Conservation (phyloP, 2,113 vertebrate genomes). For the Pseudonaja textilis region DNA sequence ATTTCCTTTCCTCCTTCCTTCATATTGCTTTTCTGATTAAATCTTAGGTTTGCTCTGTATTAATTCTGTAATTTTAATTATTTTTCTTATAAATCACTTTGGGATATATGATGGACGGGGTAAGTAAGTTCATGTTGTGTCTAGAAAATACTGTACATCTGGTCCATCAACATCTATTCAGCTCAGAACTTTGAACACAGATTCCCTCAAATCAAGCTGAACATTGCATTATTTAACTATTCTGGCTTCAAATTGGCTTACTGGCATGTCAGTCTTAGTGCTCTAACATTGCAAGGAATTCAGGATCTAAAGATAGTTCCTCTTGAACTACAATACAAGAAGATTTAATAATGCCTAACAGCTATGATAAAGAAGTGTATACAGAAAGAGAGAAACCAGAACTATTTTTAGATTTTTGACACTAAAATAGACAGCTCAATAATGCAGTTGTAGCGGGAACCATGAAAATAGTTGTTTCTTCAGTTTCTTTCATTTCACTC, state of each 20-base stretch:
- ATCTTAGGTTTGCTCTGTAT: background rate
- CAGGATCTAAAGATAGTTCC: slow-evolving; percentile 18
- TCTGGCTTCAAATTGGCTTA: background rate
- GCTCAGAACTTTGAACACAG: background rate
- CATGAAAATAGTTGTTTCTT: slow-evolving; percentile 56
- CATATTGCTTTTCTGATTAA: background rate
- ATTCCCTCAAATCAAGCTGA: no score
- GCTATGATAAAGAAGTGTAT: slow-evolving; percentile 10
- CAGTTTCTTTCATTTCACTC: slow-evolving; percentile 50
- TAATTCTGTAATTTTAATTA: background rate
- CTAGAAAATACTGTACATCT: background rate
- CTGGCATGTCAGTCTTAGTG: background rate
- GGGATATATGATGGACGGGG: background rate
- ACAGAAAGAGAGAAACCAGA: slow-evolving; percentile 23
- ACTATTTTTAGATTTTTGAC: slow-evolving; percentile 49
- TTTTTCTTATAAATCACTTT: background rate
- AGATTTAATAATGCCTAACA: slow-evolving; percentile 41
- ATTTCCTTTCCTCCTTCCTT: background rate
- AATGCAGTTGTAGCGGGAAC: slow-evolving; percentile 5
- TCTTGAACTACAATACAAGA: slow-evolving; percentile 27
- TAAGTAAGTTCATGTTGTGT: background rate
- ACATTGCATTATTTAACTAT: background rate
- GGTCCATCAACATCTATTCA: background rate
- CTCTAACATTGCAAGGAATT: background rate
- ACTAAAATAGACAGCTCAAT: slow-evolving; percentile 39